Evolutionary conservation across 1,140 invertebrate genomes (phyloP), one percentile per base, ranked within the genome.

Genomic region (Trichonephila inaurata): DNA sequence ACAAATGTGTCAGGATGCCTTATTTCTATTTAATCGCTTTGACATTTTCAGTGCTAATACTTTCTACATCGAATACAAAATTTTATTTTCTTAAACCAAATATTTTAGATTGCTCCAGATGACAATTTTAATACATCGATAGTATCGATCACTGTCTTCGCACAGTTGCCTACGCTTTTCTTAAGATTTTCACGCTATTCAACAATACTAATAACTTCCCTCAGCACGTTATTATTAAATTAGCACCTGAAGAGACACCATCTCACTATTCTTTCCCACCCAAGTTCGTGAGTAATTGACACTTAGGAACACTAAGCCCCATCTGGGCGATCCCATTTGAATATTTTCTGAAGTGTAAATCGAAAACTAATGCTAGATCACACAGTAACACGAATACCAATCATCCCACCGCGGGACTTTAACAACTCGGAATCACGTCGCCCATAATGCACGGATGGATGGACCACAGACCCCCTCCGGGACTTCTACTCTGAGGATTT

Each of bases 281-380:
- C 14, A 72, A 72, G 69, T 28, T 28, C 69, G n/a, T 33, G 69
- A 72, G 69, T 72, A 72, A 72, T 72, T 72, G 69, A 72, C 69
- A 72, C 62, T 64, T 64, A 51, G 10, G n/a, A 24, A 33, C 69
- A 72, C 6, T 66, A 24, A 72, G 24, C 69, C 69, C 69, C 69
- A 16, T 33, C 69, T 33, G 16, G 24, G 69, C 10, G 24, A 33
- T 33, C 69, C 69, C 28, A 72, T 72, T 33, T 72, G 69, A 72
- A 72, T 72, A 72, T 72, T 72, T 72, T 33, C 24, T 12, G 24
- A 33, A 72, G 69, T 72, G 69, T 33, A 72, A 72, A 72, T 72
- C 69, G 69, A 72, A 72, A 33, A 72, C 69, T 72, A 72, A 72
- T 72, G 69, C 69, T 6, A 16, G 69, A 33, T 72, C 24, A 72